A percentile compares a stretch with the other conserved stretches of the same genome.
Evolutionary conservation across 2,113 vertebrate species (phyloP).

Genomic region (Atherinomorus stipes): DNA sequence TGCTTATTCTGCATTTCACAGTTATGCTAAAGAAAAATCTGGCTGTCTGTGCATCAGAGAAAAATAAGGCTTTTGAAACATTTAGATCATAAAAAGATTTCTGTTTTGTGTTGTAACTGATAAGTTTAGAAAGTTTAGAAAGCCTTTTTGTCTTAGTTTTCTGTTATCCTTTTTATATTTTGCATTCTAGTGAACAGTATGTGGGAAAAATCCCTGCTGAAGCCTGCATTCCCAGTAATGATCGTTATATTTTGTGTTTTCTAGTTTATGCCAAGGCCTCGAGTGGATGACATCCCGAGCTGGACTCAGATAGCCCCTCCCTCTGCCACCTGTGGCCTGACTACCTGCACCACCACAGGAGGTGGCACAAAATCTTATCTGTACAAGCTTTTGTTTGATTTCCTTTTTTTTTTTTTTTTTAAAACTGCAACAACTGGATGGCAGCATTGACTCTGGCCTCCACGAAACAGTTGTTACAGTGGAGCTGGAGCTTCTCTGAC

Average conservation of each 20-base stretch:
- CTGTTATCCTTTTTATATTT: too few species aligned
- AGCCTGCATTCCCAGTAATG: not conserved
- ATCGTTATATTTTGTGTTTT: conserved; percentile 1
- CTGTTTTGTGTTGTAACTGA: too few species aligned
- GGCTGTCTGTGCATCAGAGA: too few species aligned
- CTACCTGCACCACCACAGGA: conserved; percentile 45
- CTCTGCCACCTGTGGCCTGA: conserved; percentile 31
- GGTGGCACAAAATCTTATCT: conserved; percentile 47
- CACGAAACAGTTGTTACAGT: not conserved
- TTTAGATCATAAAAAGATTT: too few species aligned
- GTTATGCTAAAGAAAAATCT: too few species aligned
- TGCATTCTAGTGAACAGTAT: too few species aligned
- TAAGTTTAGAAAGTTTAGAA: too few species aligned
- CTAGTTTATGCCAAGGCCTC: conserved; percentile 96
- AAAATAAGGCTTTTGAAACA: too few species aligned
- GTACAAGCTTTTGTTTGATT: conserved; percentile 19
- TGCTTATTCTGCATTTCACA: too few species aligned
- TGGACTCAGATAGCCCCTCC: conserved; percentile 78
- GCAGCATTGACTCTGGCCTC: not conserved
- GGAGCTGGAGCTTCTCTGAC: conserved; percentile 10
- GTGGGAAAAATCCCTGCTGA: too few species aligned
- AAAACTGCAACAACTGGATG: conserved; percentile 11
- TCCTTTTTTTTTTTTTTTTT: conserved; percentile 22
- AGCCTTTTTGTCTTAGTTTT: too few species aligned
- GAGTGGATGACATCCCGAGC: conserved; percentile 94